These are phyloP conservation scores for Prionailurus bengalensis DNA, from an alignment of 2,113 vertebrate species.

Conservation along the genomic window DNA sequence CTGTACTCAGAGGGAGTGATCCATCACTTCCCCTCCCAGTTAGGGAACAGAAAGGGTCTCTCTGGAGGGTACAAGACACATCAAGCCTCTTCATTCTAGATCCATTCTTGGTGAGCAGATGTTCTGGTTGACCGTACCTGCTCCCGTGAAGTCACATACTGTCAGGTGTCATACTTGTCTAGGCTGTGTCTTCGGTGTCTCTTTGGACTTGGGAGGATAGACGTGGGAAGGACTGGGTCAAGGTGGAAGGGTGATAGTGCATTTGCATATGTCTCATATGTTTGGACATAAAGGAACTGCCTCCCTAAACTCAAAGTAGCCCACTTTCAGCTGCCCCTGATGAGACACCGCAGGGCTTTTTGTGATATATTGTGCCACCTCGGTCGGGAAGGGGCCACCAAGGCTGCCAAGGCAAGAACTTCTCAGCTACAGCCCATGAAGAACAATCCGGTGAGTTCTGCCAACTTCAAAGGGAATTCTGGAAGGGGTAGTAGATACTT, in stretches of 20 bases:
- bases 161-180: neutral
- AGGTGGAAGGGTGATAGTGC: neutral
- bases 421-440: neutral
- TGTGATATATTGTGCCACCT: fast-evolving
- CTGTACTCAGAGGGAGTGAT: neutral
- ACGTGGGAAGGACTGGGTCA: neutral
- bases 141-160: fast-evolving
- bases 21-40: fast-evolving
- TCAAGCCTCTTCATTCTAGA: neutral
- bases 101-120: neutral
- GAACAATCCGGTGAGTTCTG: neutral
- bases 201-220: too few species aligned
- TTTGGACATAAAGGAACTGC: too few species aligned
- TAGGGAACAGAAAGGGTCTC: neutral
- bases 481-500: neutral
- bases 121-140: neutral
- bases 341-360: fast-evolving
- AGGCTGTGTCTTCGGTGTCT: neutral
- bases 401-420: too few species aligned
- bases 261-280: neutral
- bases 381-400: neutral
- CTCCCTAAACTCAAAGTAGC: neutral
- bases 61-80: neutral
- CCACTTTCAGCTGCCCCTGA: neutral
- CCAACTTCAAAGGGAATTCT: too few species aligned